A percentile compares a stretch with the other conserved stretches of the same genome.
Conservation (phyloP, 2,888 invertebrate genomes). For the Lithodes maja region DNA sequence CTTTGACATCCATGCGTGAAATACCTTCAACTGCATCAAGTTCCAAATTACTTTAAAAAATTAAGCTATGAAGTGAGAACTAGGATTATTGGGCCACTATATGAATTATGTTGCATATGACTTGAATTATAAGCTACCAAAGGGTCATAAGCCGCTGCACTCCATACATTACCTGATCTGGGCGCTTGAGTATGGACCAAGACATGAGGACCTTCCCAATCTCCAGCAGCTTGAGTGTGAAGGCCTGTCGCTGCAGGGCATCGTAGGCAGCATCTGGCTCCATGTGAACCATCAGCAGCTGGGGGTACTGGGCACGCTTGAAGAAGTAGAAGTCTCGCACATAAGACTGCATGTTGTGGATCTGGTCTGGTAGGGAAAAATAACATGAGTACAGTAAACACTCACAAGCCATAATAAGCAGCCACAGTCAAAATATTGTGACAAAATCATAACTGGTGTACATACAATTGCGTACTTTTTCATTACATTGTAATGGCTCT, state of each 20-base stretch:
- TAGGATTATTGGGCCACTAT: too few species aligned
- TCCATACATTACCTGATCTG: constrained; percentile 73
- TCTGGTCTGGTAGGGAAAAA: constrained; percentile 83
- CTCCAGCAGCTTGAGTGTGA: constrained; percentile 95
- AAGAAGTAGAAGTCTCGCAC: constrained; percentile 97
- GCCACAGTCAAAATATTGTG: not conserved
- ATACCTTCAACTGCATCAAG: too few species aligned
- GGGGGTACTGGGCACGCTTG: constrained; percentile 98
- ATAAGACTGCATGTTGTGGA: constrained; percentile 95
- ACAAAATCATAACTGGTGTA: not conserved
- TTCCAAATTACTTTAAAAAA: too few species aligned
- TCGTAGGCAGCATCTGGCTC: constrained; percentile 92
- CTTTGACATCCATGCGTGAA: too few species aligned
- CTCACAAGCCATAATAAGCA: not conserved
- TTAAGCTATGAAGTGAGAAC: too few species aligned
- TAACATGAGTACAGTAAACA: not conserved
- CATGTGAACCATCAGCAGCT: constrained; percentile 94
- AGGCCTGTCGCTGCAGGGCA: constrained; percentile 91
- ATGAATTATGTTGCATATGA: too few species aligned
- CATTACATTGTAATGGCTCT: not conserved
- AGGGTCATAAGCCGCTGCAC: too few species aligned
- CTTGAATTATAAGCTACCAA: too few species aligned
- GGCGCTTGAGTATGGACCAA: constrained; percentile 75
- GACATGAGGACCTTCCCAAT: constrained; percentile 87
- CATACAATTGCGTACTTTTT: not conserved